Conservation (phyloP, 2,113 vertebrate genomes). For the Uropsilus gracilis region DNA sequence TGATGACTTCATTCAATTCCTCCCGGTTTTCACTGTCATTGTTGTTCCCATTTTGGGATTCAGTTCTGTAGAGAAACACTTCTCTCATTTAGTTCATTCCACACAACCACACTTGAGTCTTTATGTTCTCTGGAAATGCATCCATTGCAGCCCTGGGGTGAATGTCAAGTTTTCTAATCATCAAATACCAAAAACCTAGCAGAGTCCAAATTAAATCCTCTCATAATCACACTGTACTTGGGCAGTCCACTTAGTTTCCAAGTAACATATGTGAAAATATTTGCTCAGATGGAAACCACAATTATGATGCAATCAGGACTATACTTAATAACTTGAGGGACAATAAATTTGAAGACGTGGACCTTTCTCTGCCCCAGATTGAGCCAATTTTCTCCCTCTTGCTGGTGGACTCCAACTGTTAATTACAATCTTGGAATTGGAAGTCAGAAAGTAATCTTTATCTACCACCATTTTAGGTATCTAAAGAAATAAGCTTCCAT, state of each 20-base stretch:
- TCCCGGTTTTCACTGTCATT: constrained; percentile 81
- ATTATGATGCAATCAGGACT: constrained; percentile 86
- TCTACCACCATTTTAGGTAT: constrained; percentile 87
- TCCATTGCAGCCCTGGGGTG: not conserved
- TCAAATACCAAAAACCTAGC: not conserved
- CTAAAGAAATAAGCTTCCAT: constrained; percentile 90
- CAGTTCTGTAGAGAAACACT: constrained; percentile 92
- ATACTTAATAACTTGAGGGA: constrained; percentile 88
- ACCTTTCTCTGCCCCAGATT: constrained; percentile 89
- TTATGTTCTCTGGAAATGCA: not conserved
- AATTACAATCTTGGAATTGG: constrained; percentile 87
- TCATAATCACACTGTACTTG: not conserved
- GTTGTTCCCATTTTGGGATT: constrained; percentile 91
- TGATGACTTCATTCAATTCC: constrained; percentile 86
- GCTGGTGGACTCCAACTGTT: constrained; percentile 86
- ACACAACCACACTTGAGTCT: constrained; percentile 87
- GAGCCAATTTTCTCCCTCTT: constrained; percentile 88
- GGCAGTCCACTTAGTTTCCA: not conserved
- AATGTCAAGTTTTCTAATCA: not conserved
- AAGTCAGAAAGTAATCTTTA: constrained; percentile 88
- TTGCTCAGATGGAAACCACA: constrained; percentile 90
- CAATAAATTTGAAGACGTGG: constrained; percentile 89
- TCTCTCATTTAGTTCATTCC: constrained; percentile 92
- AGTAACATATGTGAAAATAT: not conserved
- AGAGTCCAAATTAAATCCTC: not conserved